These are phyloP conservation scores for Hozukius guyotensis DNA, from an alignment of 2,797 vertebrate genomes.

Conservation along the genomic window DNA sequence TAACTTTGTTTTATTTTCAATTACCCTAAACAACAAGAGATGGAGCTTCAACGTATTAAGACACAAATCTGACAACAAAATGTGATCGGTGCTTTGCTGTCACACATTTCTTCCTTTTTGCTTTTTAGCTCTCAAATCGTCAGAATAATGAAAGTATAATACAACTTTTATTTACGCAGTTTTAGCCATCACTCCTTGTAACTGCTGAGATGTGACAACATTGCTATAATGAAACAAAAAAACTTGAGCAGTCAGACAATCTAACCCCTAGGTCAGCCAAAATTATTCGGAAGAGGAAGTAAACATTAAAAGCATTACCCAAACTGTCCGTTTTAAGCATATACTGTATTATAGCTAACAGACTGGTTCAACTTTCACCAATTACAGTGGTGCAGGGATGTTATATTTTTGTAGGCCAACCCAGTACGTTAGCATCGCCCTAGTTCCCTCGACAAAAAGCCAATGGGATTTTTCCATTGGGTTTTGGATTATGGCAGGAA, in stretches of 20 bases:
- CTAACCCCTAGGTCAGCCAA: neutral
- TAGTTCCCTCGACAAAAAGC: no score
- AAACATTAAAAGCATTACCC: no score
- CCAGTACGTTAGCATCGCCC: no score
- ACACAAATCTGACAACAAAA: accelerated
- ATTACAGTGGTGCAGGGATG: no score
- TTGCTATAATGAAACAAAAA: neutral
- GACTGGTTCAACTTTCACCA: no score
- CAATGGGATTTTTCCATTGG: no score
- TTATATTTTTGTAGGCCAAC: no score
- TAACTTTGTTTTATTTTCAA: neutral
- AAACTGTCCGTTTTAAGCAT: no score
- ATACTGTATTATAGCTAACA: no score
- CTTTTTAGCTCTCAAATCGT: neutral
- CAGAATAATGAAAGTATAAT: neutral
- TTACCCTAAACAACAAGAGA: neutral
- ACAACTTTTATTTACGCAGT: neutral
- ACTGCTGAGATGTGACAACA: neutral
- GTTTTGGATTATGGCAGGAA: no score
- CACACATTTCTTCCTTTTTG: neutral
- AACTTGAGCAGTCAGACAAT: neutral
- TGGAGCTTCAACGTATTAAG: neutral
- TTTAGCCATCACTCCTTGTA: neutral
- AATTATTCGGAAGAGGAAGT: no score
- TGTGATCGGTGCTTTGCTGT: neutral